Evolutionary conservation across 1,140 invertebrate genomes (phyloP).

Genomic region (Neuroterus valhalla): DNA sequence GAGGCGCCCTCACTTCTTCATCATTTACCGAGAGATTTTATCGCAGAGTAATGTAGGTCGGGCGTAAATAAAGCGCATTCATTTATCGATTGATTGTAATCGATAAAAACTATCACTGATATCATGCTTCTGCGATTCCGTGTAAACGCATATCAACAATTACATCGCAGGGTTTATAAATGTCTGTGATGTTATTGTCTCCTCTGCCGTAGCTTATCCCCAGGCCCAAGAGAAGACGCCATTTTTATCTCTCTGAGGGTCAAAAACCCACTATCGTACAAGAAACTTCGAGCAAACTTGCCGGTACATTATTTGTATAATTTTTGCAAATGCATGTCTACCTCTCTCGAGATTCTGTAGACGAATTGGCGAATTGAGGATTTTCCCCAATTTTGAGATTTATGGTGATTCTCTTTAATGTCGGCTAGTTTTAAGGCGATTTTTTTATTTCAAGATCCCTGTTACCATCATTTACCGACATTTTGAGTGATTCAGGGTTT

Average conservation of each 20-base stretch:
- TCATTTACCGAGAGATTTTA: neutral
- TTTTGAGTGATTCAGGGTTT: no score
- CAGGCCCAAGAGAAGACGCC: neutral
- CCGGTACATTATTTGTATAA: neutral
- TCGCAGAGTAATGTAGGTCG: slow-evolving; percentile 25
- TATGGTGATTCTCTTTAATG: no score
- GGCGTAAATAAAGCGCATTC: slow-evolving; percentile 20
- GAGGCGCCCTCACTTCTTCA: neutral
- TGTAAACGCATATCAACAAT: neutral
- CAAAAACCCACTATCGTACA: slow-evolving; percentile 13
- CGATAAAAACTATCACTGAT: slow-evolving; percentile 20
- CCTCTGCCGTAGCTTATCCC: neutral
- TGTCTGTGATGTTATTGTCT: slow-evolving; percentile 9
- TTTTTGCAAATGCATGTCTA: no score
- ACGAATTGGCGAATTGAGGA: no score
- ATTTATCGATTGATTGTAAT: slow-evolving; percentile 29
- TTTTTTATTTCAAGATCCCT: no score
- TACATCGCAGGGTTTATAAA: neutral
- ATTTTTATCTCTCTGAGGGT: slow-evolving; percentile 7
- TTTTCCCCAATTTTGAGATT: no score
- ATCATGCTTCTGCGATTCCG: slow-evolving; percentile 5
- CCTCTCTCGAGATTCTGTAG: no score
- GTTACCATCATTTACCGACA: no score
- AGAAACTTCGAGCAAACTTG: slow-evolving; percentile 13
- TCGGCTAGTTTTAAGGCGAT: no score